These are phyloP conservation scores for Cheilosia variabilis DNA, from an alignment of 2,888 invertebrate genomes.

Conservation along the genomic window DNA sequence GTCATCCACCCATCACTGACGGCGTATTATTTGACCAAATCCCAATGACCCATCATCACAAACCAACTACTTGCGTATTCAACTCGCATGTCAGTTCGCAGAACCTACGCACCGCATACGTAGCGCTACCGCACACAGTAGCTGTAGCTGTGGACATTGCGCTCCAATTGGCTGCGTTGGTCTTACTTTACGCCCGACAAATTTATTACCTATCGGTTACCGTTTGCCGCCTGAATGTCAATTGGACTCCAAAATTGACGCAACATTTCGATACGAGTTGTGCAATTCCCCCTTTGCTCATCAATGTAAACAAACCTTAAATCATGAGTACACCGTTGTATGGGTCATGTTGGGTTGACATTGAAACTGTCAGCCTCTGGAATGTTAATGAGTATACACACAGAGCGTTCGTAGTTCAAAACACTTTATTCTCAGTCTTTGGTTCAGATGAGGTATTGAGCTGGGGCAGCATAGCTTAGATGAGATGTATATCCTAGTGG, in stretches of 20 bases:
- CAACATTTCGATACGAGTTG: conserved; percentile 40
- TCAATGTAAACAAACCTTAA: conserved; percentile 41
- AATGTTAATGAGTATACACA: conserved; percentile 16
- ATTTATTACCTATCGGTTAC: conserved; percentile 56
- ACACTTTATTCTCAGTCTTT: conserved; percentile 56
- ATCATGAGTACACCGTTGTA: conserved; percentile 23
- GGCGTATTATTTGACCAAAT: conserved; percentile 45
- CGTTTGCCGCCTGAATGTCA: conserved; percentile 44
- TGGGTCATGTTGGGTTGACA: conserved; percentile 53
- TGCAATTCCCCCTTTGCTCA: conserved; percentile 26
- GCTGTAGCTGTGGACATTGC: conserved; percentile 45
- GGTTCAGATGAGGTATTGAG: conserved; percentile 49
- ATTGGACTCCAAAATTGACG: conserved; percentile 42
- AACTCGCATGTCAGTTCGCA: conserved; percentile 25
- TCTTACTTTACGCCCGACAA: conserved; percentile 45
- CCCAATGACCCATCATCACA: conserved; percentile 27
- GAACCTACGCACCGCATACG: conserved; percentile 17
- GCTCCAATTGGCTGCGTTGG: conserved; percentile 44
- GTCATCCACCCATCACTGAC: conserved; percentile 49
- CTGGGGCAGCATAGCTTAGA: conserved; percentile 51
- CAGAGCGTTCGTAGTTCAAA: conserved; percentile 12
- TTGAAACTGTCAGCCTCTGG: conserved; percentile 38
- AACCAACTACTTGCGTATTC: conserved; percentile 46
- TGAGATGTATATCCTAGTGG: conserved; percentile 37
- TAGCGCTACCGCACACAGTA: not conserved